Evolutionary conservation across 2,888 invertebrate genomes (phyloP).

Genomic region (Drosophila greeni): DNA sequence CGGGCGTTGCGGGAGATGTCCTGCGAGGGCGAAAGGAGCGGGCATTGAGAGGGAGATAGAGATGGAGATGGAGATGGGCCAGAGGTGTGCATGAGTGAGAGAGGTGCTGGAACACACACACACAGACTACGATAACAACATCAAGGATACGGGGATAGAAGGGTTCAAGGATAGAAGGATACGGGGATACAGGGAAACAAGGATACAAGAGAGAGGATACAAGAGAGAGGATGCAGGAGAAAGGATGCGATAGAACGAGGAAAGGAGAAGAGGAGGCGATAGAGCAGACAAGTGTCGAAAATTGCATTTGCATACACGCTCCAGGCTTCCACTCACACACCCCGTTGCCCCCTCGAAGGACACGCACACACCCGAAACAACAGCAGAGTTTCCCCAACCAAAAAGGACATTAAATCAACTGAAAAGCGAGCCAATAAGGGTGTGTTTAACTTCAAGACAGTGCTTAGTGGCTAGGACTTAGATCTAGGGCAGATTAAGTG

Average conservation of each 20-base stretch:
- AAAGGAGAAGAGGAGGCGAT: conserved; percentile 8
- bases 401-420: neutral
- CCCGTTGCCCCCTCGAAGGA: too few species aligned
- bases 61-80: neutral
- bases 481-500: neutral
- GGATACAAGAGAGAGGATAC: neutral
- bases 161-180: too few species aligned
- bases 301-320: conserved; percentile 67
- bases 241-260: too few species aligned
- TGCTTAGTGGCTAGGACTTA: conserved; percentile 1
- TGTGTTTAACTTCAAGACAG: neutral
- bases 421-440: neutral
- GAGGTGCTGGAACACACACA: conserved; percentile 10
- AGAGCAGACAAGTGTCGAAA: conserved; percentile 66
- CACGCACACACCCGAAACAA: neutral
- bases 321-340: conserved; percentile 46
- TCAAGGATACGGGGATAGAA: too few species aligned
- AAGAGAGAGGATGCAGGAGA: conserved; percentile 1
- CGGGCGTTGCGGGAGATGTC: conserved; percentile 85
- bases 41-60: conserved; percentile 8
- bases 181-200: conserved; percentile 29
- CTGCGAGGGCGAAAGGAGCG: conserved; percentile 76
- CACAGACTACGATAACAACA: conserved; percentile 31
- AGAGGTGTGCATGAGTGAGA: conserved; percentile 1
- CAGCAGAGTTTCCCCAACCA: neutral